Evolutionary conservation across 2,113 vertebrate species (phyloP), one percentile per base, ranked within the genome.

Genomic region (Ammodramus savannarum): DNA sequence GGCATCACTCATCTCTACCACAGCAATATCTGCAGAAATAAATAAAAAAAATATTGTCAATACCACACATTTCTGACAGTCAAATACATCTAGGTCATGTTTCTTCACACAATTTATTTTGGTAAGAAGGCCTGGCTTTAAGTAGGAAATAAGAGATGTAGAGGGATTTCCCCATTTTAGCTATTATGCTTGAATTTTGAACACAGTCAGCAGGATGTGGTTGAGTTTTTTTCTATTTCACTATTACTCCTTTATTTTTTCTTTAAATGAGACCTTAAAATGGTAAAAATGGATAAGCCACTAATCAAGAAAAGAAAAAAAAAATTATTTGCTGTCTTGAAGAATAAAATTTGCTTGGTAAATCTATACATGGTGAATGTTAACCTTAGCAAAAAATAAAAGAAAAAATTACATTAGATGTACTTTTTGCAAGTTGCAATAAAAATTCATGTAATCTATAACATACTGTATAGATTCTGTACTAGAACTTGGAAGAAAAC

Each of bases 1-100:
- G 26, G 99, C 99, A 1, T 99, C 99, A 0, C 98, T 99, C 99
- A 99, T 99, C 97, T 99, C 99, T 95, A 99, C 99, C 25, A 99
- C 99, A 2, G 99, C 99, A 9, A 99, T 98, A 96, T 99, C 99
- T 99, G 98, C 61, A 89, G 75, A 93, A 77, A 97, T 38, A 97
- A 96, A 96, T 61, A 52, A 41, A 25, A 74, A 52, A 49, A 7
- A 13, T 23, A 36, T 57, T 34, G 66, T 89, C 58, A 79, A 12
- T 31, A 58, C 16, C 67, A 83, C 20, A 55, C 21, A 32, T n/a
- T 80, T 85, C 51, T 73, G 29, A 85, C 52, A 75, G 74, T 34
- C 27, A 75, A 87, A 75, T 71, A 62, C 29, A n/a, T 85, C 65
- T 51, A 68, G 1, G 10, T 41, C 62, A 49, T 18, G 49, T 49